Evolutionary conservation across 2,113 vertebrate genomes (phyloP), one percentile per base, ranked within the genome.

Genomic region (Barnardius zonarius): DNA sequence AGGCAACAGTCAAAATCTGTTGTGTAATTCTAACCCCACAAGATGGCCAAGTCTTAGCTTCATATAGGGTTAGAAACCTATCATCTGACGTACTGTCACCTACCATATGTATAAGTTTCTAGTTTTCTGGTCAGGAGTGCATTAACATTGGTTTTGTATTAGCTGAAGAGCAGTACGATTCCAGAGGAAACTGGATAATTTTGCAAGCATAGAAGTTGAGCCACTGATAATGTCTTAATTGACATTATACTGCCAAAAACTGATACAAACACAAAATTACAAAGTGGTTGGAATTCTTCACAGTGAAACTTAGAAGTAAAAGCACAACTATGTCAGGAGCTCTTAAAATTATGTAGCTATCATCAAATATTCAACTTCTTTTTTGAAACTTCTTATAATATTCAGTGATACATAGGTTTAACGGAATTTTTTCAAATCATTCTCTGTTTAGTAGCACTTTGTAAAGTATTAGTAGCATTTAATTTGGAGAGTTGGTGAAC

Each of bases 301-400:
- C 24, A 25, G 22, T 46, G 14, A 86, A 51, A 16, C 16, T 95
- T 76, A 52, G 28, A 86, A 49, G 78, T 68, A 61, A 96, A 88
- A 84, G 23, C 69, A 31, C 10, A n/a, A 19, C 66, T 95, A 2
- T 93, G 91, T 86, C 73, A 91, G 79, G 43, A 95, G 61, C 43
- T 93, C 48, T 77, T 89, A 79, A 80, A 92, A 91, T 86, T 74
- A 22, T 74, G 88, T 84, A 64, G 6, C 57, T 83, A 75, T 39
- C 55, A 83, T 90, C 85, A 97, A 90, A n/a, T 64, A 88, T 41
- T 86, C 22, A 93, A 84, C 43, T 68, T 39, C 7, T 63, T 95
- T 95, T 96, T 96, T 93, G 68, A 49, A 91, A 17, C 5, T 95
- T 30, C 41, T 84, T 95, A 76, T 77, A 49, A n/a, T 96, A 89